Conservation (phyloP, 2,797 vertebrate genomes). For the Phoeniculus purpureus region DNA sequence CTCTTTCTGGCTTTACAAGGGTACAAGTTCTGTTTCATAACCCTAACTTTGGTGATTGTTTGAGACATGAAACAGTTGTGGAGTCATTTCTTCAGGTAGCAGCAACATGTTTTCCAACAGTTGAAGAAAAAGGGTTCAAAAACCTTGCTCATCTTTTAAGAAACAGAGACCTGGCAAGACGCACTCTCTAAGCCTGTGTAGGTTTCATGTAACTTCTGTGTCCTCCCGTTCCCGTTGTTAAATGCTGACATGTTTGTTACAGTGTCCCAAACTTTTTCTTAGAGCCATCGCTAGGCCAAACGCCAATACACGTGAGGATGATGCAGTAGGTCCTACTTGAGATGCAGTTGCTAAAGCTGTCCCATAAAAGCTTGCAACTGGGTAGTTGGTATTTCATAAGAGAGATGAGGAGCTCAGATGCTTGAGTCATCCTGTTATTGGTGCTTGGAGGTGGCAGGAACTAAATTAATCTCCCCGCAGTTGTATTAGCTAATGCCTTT, state of each 20-base stretch:
- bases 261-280: background rate
- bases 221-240: background rate
- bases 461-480: background rate
- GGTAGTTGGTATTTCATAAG: background rate
- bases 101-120: background rate
- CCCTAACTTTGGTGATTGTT: background rate
- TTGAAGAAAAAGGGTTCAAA: background rate
- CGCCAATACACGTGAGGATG: background rate
- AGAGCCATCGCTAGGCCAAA: background rate
- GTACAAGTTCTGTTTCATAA: background rate
- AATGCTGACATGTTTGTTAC: background rate
- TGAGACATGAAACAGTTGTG: background rate
- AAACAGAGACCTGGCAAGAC: rapidly evolving
- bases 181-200: rapidly evolving
- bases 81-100: background rate
- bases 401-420: background rate
- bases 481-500: background rate
- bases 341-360: background rate
- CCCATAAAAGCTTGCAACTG: background rate
- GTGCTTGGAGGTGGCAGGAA: background rate
- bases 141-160: background rate
- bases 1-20: background rate
- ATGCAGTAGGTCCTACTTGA: background rate
- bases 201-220: background rate
- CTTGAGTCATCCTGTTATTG: background rate